A percentile compares a stretch with the other conserved stretches of the same genome.
Conservation (phyloP, 2,797 vertebrate species). For the Phoebastria nigripes region DNA sequence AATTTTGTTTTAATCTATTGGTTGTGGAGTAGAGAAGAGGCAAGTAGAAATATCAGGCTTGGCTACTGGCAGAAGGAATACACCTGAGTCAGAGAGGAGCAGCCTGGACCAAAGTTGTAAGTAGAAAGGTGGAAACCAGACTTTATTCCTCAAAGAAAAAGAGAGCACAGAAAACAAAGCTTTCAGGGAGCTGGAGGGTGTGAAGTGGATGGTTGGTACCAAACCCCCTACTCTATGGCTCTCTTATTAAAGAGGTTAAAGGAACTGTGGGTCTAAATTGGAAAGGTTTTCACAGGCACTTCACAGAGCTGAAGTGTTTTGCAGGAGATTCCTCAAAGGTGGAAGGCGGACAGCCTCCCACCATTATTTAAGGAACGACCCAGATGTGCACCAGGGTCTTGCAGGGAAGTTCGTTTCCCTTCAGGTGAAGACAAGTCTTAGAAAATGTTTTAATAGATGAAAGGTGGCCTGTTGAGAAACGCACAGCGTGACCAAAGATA, state of each 20-base stretch:
- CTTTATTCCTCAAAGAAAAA: slow-evolving; percentile 65
- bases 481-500: slow-evolving; percentile 71
- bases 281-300: slow-evolving; percentile 66
- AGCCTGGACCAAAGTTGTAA: slow-evolving; percentile 55
- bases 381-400: slow-evolving; percentile 58
- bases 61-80: slow-evolving; percentile 42
- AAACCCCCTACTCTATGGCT: slow-evolving; percentile 54
- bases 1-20: slow-evolving; percentile 49
- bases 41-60: slow-evolving; percentile 32
- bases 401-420: slow-evolving; percentile 69
- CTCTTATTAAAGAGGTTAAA: slow-evolving; percentile 65
- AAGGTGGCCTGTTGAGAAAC: slow-evolving; percentile 71
- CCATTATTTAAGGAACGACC: slow-evolving; percentile 66
- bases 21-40: slow-evolving; percentile 15
- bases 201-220: slow-evolving; percentile 59
- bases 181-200: slow-evolving; percentile 58
- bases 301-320: slow-evolving; percentile 65
- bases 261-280: slow-evolving; percentile 63
- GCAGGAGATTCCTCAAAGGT: slow-evolving; percentile 68
- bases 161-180: slow-evolving; percentile 45
- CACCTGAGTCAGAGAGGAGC: slow-evolving; percentile 33
- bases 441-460: slow-evolving; percentile 71
- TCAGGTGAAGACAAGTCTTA: slow-evolving; percentile 71
- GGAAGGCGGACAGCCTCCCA: slow-evolving; percentile 65
- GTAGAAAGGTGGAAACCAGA: slow-evolving; percentile 62